A percentile compares a stretch with the other conserved stretches of the same genome.
These are phyloP conservation scores for Cavia porcellus DNA, from an alignment of 2,113 vertebrate species.

Conservation along the genomic window DNA sequence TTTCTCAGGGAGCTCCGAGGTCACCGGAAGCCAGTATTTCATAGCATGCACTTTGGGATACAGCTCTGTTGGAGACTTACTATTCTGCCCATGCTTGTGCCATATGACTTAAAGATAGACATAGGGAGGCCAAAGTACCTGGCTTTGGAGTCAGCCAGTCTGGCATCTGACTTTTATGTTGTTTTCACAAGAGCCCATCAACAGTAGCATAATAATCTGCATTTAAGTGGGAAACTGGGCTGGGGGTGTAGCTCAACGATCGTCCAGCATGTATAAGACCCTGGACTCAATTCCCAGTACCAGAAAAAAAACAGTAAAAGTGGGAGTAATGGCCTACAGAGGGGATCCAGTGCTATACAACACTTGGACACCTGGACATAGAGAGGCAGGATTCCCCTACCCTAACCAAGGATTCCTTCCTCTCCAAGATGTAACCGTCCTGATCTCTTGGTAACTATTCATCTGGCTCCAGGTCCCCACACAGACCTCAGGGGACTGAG, in stretches of 20 bases:
- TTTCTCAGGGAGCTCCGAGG: neutral
- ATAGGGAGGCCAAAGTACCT: neutral
- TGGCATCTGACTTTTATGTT: neutral
- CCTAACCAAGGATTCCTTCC: neutral
- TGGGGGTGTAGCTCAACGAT: neutral
- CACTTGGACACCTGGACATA: neutral
- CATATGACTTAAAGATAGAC: neutral
- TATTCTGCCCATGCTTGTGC: neutral
- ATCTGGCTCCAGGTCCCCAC: neutral
- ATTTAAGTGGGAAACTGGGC: neutral
- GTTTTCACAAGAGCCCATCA: neutral
- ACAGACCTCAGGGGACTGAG: neutral
- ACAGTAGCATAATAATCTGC: neutral
- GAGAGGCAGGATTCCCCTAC: neutral
- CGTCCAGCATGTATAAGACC: neutral
- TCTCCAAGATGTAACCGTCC: neutral
- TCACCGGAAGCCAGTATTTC: neutral
- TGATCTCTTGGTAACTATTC: neutral
- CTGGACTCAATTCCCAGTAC: neutral
- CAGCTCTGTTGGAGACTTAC: neutral
- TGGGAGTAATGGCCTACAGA: neutral
- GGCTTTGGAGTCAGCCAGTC: neutral
- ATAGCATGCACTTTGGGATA: neutral
- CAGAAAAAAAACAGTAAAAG: neutral
- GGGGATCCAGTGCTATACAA: constrained; percentile 16